phyloP scores from a whole-genome alignment of 2,113 vertebrate genomes.

The Rhynchomys soricoides region DNA sequence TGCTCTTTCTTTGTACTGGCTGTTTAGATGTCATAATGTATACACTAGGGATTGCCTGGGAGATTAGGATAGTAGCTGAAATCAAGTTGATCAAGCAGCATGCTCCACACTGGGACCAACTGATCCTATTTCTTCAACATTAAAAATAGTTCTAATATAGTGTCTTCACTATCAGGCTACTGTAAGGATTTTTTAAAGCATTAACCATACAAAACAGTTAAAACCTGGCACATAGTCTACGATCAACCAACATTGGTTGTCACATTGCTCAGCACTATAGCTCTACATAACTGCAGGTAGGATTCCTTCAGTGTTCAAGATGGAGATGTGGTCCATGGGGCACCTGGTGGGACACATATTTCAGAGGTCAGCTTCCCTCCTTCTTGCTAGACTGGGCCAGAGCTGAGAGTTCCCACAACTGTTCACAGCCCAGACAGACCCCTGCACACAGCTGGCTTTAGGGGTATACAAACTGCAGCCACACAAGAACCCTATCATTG shows the following conservation, averaged over 20 bases:
- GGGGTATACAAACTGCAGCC: not conserved
- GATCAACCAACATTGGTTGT: not conserved
- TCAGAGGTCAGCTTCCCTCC: not conserved
- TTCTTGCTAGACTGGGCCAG: not conserved
- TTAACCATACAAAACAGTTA: not conserved
- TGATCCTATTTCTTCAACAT: not conserved
- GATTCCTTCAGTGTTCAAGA: not conserved
- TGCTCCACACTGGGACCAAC: not conserved
- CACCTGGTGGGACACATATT: not conserved
- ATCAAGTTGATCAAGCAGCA: not conserved
- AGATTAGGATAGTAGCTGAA: not conserved
- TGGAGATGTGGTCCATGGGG: too few species aligned
- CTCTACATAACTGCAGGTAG: not conserved
- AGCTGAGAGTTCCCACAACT: not conserved
- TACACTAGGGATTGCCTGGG: not conserved
- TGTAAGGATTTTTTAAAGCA: not conserved
- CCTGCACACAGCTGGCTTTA: not conserved
- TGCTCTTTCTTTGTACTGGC: not conserved
- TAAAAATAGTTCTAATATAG: not conserved
- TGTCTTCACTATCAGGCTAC: not conserved
- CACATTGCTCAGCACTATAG: not conserved
- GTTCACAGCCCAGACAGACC: not conserved
- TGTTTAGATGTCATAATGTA: not conserved
- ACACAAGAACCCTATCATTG: not conserved
- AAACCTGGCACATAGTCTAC: not conserved